Percentiles rank a stretch among this genome's conserved stretches.
phyloP scores from a whole-genome alignment of 2,113 vertebrate species.

The Scomber scombrus region DNA sequence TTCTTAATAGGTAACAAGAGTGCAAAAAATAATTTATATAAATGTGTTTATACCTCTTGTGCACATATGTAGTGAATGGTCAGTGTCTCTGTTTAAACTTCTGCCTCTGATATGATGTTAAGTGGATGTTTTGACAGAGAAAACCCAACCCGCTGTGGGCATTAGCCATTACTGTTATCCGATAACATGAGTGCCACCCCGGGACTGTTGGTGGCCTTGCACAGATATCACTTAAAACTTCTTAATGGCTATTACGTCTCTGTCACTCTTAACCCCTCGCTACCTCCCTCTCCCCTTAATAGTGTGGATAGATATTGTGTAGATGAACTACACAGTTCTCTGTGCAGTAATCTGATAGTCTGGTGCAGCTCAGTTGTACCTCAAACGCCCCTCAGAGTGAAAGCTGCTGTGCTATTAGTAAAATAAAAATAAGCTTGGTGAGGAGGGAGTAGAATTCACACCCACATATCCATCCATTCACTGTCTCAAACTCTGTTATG shows the following conservation, averaged over 20 bases:
- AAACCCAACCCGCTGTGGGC: conserved; percentile 4
- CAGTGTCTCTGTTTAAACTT: background rate
- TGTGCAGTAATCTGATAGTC: conserved; percentile 55
- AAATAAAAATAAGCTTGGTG: conserved; percentile 60
- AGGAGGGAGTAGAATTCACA: background rate
- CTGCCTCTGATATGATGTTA: conserved; percentile 18
- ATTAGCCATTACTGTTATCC: conserved; percentile 15
- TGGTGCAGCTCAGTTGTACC: conserved; percentile 46
- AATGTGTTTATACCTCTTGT: background rate
- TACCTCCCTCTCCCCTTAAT: conserved; percentile 17
- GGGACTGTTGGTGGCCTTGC: conserved; percentile 38
- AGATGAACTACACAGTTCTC: conserved; percentile 11
- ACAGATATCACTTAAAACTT: conserved; percentile 43
- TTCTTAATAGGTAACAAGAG: background rate
- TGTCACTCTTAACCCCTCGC: conserved; percentile 33
- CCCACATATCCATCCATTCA: background rate
- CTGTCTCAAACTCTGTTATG: background rate
- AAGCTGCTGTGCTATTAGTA: conserved; percentile 58
- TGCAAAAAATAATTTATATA: no score
- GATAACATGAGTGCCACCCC: conserved; percentile 27
- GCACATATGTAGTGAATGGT: background rate
- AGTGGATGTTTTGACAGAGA: conserved; percentile 3
- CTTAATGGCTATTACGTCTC: conserved; percentile 45
- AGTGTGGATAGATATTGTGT: conserved; percentile 20
- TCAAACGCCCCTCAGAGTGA: conserved; percentile 47